Percentiles rank a stretch among this genome's conserved stretches.
phyloP scores from a whole-genome alignment of 1,140 invertebrate species.

The Zaprionus vittiger region DNA sequence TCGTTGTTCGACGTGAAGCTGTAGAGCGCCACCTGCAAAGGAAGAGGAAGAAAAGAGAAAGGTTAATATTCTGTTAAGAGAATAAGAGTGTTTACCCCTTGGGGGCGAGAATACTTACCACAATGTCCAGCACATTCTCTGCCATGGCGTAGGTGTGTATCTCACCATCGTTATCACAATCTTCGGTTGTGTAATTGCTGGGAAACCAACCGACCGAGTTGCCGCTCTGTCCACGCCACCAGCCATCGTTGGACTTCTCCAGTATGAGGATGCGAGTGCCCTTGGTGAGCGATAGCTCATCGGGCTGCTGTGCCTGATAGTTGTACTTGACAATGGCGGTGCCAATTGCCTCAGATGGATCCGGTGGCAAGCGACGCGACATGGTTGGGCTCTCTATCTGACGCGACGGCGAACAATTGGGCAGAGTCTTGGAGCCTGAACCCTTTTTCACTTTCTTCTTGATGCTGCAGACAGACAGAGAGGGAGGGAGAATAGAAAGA shows the following conservation, averaged over 20 bases:
- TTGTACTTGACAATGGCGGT: conserved; percentile 98
- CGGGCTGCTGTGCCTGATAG: conserved; percentile 98
- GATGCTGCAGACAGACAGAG: conserved; percentile 87
- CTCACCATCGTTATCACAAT: conserved; percentile 93
- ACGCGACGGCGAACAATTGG: conserved; percentile 92
- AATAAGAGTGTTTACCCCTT: not conserved
- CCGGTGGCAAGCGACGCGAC: conserved; percentile 90
- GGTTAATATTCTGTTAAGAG: not conserved
- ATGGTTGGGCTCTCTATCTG: conserved; percentile 91
- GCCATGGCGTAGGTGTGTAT: conserved; percentile 96
- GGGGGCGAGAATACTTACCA: conserved; percentile 86
- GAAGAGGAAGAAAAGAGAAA: no score
- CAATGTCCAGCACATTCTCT: conserved; percentile 96
- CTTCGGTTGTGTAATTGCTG: conserved; percentile 97
- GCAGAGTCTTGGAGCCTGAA: conserved; percentile 93
- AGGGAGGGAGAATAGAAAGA: not conserved
- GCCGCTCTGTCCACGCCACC: conserved; percentile 98
- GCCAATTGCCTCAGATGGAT: conserved; percentile 94
- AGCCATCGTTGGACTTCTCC: conserved; percentile 99
- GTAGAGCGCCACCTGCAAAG: conserved; percentile 91
- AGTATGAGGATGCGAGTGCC: conserved; percentile 96
- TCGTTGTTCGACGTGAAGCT: conserved; percentile 97
- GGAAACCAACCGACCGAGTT: conserved; percentile 96
- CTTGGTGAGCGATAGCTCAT: conserved; percentile 96
- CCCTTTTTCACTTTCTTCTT: conserved; percentile 96